Base-by-base conservation (phyloP, 2,888 invertebrate genomes). In the Melanargia galathea region DNA sequence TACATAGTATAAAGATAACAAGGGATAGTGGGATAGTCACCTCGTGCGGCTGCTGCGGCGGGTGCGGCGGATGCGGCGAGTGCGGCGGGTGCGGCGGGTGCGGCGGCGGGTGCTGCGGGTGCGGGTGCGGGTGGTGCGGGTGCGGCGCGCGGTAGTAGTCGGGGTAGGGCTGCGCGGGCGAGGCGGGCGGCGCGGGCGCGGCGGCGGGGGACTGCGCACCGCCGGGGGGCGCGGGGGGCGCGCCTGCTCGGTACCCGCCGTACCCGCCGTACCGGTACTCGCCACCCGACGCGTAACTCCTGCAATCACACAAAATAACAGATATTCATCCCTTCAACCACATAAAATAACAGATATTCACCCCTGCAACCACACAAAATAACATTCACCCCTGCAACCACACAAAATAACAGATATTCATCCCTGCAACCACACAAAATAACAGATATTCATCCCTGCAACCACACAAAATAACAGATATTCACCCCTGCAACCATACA, bases 261-360 rank as follows among this genome's bases (percentile, higher is more conserved):
- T 92, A 86, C 83, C 92, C 83, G 71, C 84, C 84, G 84, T 87
- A 87, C 76, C 84, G 82, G 73, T 79, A 78, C 72, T 85, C 84
- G 68, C 80, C 80, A 73, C 77, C 77, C 55, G 75, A 77, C 55
- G 83, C 81, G 78, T 86, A 86, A 62, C 85, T 84, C 75, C 87
- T 86, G 80, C 7, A 52, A 48, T 33, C 18, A 35, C 18, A 54
- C 13, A 22, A 20, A n/a, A n/a, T n/a, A n/a, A n/a, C n/a, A n/a
- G n/a, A n/a, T n/a, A n/a, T n/a, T n/a, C n/a, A n/a, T n/a, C n/a
- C n/a, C n/a, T n/a, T n/a, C n/a, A n/a, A n/a, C n/a, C n/a, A n/a
- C n/a, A n/a, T n/a, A n/a, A n/a, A n/a, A n/a, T n/a, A n/a, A n/a
- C n/a, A n/a, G n/a, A n/a, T n/a, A n/a, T n/a, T n/a, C n/a, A n/a